Percentiles rank a stretch among this genome's conserved stretches.
Conservation (phyloP, 2,113 vertebrate species). For the Australoheros scitulus region DNA sequence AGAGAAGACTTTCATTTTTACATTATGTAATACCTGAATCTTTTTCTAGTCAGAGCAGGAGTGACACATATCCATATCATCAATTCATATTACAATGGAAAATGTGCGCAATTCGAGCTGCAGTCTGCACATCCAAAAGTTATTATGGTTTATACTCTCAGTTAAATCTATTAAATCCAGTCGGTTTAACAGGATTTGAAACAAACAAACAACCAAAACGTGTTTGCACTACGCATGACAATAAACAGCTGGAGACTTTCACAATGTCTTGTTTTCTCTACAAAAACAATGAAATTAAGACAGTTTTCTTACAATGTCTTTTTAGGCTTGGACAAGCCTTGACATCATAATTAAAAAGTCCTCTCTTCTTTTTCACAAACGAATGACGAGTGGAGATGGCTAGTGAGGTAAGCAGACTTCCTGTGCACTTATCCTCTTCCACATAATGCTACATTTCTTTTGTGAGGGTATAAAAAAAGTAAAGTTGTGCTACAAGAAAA, state of each 20-base stretch:
- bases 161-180: not conserved
- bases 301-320: constrained; percentile 20
- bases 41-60: constrained; percentile 1
- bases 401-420: constrained; percentile 68
- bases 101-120: constrained; percentile 1
- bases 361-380: constrained; percentile 9
- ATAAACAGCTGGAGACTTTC: constrained; percentile 26
- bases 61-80: constrained; percentile 11
- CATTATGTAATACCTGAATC: constrained; percentile 57
- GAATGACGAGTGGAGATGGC: constrained; percentile 38
- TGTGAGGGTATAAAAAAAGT: constrained; percentile 44
- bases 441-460: constrained; percentile 66
- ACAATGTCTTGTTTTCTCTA: constrained; percentile 26
- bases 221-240: constrained; percentile 23
- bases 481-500: constrained; percentile 64
- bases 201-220: not conserved
- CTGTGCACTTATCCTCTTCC: constrained; percentile 14
- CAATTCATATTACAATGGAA: constrained; percentile 7
- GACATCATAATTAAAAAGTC: constrained; percentile 47
- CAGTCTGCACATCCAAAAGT: not conserved
- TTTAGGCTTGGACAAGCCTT: not conserved
- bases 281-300: constrained; percentile 41
- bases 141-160: not conserved
- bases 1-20: constrained; percentile 16
- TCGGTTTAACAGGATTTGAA: not conserved